Evolutionary conservation across 2,797 vertebrate species (phyloP).

Genomic region (Sebastes ruberrimus): DNA sequence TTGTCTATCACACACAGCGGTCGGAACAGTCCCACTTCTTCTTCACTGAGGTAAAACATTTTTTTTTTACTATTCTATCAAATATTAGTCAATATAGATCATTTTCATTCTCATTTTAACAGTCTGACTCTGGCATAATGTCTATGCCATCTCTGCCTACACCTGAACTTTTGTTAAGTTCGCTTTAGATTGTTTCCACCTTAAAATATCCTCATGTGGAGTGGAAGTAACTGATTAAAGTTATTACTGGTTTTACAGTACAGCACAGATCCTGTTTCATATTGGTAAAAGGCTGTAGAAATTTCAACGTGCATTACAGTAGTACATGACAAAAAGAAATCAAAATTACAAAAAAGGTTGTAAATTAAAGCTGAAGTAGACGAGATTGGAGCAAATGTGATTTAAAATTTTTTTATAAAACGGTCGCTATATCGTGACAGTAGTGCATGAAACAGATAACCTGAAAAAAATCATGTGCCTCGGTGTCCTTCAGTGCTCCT

Average conservation of each 20-base stretch:
- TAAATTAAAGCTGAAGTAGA: no score
- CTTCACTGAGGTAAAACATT: slow-evolving; percentile 87
- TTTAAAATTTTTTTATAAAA: no score
- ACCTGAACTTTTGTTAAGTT: neutral
- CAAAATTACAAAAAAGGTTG: no score
- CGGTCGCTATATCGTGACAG: no score
- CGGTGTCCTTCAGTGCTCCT: no score
- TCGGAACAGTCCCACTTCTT: neutral
- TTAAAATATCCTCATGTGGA: neutral
- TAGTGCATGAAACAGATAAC: no score
- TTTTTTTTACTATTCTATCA: neutral
- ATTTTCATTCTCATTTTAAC: neutral
- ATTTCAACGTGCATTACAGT: neutral
- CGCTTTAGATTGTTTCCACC: neutral
- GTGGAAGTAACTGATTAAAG: neutral
- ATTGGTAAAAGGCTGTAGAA: neutral
- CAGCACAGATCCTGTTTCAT: neutral
- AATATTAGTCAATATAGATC: neutral
- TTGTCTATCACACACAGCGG: slow-evolving; percentile 61
- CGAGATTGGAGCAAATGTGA: no score
- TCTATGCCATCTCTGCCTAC: neutral
- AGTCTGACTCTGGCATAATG: neutral
- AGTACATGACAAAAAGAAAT: no score
- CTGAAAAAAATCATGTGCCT: no score
- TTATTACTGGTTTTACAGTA: neutral